Conservation (phyloP, 2,888 invertebrate genomes). For the Nomada fucata region DNA sequence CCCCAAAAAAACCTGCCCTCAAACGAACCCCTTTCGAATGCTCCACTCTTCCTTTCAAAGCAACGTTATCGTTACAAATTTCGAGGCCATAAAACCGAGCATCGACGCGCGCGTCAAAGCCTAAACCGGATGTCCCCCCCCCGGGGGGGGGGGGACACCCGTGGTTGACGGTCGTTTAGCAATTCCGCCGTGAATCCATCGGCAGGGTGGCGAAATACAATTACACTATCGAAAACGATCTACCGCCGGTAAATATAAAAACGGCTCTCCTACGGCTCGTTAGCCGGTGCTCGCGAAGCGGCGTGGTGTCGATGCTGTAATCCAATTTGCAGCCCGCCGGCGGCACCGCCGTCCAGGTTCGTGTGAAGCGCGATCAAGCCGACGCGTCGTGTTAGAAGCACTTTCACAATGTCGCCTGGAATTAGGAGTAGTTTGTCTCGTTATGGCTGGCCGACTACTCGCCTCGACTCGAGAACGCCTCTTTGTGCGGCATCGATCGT, state of each 20-base stretch:
- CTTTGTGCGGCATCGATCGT: slow-evolving; percentile 64
- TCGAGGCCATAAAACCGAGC: background rate
- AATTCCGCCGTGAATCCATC: slow-evolving; percentile 35
- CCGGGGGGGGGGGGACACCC: background rate
- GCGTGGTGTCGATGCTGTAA: slow-evolving; percentile 73
- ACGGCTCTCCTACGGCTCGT: slow-evolving; percentile 57
- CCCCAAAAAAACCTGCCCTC: too few relatives aligned
- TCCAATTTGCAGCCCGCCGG: slow-evolving; percentile 74
- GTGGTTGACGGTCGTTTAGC: slow-evolving; percentile 24
- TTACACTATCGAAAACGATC: slow-evolving; percentile 56
- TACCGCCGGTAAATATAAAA: slow-evolving; percentile 55
- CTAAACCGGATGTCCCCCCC: background rate
- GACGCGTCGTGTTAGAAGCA: slow-evolving; percentile 40
- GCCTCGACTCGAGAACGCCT: slow-evolving; percentile 42
- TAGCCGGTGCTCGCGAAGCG: slow-evolving; percentile 46
- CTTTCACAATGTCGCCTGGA: slow-evolving; percentile 61
- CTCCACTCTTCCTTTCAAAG: background rate
- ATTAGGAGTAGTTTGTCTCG: slow-evolving; percentile 73
- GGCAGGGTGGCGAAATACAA: slow-evolving; percentile 39
- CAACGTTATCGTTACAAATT: background rate
- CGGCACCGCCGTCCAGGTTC: slow-evolving; percentile 53
- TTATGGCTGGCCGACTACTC: slow-evolving; percentile 59
- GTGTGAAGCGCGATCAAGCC: slow-evolving; percentile 4
- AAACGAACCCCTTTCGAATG: background rate
- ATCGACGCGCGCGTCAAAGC: slow-evolving; percentile 1